These are phyloP conservation scores for Tinea trinotella DNA, from an alignment of 2,888 invertebrate genomes.

Conservation along the genomic window DNA sequence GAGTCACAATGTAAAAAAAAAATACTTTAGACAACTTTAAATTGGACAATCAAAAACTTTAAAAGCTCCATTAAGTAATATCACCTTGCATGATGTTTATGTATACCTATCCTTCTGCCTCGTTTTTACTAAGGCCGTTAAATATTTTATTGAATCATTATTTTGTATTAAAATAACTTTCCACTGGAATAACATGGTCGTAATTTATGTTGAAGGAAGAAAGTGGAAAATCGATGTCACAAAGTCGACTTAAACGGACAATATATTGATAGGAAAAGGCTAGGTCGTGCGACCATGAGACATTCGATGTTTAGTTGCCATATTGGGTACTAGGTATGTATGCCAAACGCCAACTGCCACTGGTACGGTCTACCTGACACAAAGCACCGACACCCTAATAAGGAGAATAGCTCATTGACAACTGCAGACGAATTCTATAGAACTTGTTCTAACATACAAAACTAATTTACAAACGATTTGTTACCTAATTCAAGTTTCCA, in stretches of 20 bases:
- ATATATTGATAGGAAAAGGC: slow-evolving; percentile 16
- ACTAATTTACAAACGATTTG: not conserved
- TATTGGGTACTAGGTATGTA: slow-evolving; percentile 59
- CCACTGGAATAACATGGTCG: not conserved
- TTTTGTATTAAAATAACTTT: slow-evolving; percentile 7
- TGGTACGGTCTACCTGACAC: slow-evolving; percentile 24
- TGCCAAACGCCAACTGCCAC: slow-evolving; percentile 57
- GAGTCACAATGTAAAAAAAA: too few species aligned
- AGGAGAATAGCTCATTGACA: slow-evolving; percentile 10
- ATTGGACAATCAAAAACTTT: too few species aligned
- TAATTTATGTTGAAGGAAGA: slow-evolving; percentile 13
- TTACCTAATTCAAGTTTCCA: too few species aligned
- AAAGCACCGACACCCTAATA: slow-evolving; percentile 14
- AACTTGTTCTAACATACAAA: not conserved
- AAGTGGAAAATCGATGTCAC: slow-evolving; percentile 18
- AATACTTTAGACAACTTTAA: too few species aligned
- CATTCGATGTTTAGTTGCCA: slow-evolving; percentile 40
- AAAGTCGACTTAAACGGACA: slow-evolving; percentile 14
- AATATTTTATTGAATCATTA: not conserved
- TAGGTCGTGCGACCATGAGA: slow-evolving; percentile 18
- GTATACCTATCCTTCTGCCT: too few species aligned
- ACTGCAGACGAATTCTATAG: slow-evolving; percentile 11
- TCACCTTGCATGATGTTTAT: too few species aligned
- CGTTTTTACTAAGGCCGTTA: not conserved
- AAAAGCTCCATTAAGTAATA: too few species aligned